These are phyloP conservation scores for Napeogenes inachia DNA, from an alignment of 2,888 invertebrate genomes.

Conservation along the genomic window DNA sequence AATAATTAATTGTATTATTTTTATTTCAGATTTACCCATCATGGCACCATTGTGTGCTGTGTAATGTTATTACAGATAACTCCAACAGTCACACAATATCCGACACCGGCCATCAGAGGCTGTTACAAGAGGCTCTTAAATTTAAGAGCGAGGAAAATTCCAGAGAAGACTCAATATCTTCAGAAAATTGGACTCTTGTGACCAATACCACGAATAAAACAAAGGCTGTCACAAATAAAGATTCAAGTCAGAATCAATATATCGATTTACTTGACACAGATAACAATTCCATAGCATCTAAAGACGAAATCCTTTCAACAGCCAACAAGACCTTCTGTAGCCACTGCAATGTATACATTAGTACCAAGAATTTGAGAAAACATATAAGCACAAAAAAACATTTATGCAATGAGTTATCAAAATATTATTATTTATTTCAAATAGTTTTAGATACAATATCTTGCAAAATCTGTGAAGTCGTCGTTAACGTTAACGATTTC, in stretches of 20 bases:
- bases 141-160: too few species aligned
- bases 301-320: not conserved
- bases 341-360: conserved; percentile 15
- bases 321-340: conserved; percentile 14
- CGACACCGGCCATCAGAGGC: conserved; percentile 9
- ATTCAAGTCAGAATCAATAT: not conserved
- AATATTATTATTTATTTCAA: conserved; percentile 17
- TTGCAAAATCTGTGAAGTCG: conserved; percentile 21
- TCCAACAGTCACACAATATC: conserved; percentile 20
- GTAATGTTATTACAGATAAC: conserved; percentile 31
- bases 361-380: not conserved
- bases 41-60: conserved; percentile 35
- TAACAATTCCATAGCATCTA: not conserved
- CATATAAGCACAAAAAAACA: conserved; percentile 15
- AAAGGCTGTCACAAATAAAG: not conserved
- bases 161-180: too few species aligned
- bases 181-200: too few species aligned
- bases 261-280: not conserved
- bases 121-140: conserved; percentile 9
- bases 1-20: conserved; percentile 2
- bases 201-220: too few species aligned
- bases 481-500: conserved; percentile 2
- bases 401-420: conserved; percentile 11
- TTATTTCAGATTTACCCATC: conserved; percentile 31
- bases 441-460: not conserved